phyloP scores from a whole-genome alignment of 1,140 invertebrate species.

The Conus ventricosus region DNA sequence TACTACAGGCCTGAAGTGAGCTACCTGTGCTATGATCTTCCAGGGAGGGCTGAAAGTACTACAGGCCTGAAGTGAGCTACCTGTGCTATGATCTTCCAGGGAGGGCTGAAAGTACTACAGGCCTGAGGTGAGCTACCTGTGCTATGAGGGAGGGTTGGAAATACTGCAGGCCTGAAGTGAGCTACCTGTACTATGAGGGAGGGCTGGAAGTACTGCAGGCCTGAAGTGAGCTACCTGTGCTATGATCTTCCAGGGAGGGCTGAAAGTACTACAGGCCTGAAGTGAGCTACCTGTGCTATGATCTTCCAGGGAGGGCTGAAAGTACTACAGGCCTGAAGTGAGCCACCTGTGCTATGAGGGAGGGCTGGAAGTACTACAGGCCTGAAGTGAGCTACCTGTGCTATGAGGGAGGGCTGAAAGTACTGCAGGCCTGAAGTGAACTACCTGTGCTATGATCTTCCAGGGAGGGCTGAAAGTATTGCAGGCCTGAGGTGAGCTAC shows the following conservation, averaged over 20 bases:
- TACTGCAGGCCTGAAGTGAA: conserved; percentile 52
- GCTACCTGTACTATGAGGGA: conserved; percentile 68
- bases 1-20: conserved; percentile 58
- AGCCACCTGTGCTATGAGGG: conserved; percentile 69
- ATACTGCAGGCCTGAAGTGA: conserved; percentile 51
- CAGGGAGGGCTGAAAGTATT: conserved; percentile 73
- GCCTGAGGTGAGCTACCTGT: conserved; percentile 34
- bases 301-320: conserved; percentile 49
- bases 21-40: too few relatives aligned
- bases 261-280: conserved; percentile 73
- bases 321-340: too few relatives aligned
- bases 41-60: conserved; percentile 67
- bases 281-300: too few relatives aligned
- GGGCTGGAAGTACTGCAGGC: conserved; percentile 68
- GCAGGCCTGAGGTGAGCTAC: conserved; percentile 50
- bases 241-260: conserved; percentile 72
- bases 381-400: too few relatives aligned
- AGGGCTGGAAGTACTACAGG: conserved; percentile 72
- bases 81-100: conserved; percentile 72
- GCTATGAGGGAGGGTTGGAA: conserved; percentile 60
- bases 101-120: conserved; percentile 73
- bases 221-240: conserved; percentile 61
- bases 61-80: conserved; percentile 53
- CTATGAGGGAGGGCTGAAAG: conserved; percentile 62
- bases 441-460: conserved; percentile 72